Evolutionary conservation across 2,888 invertebrate species (phyloP), one percentile per base, ranked within the genome.

Genomic region (Hydrotaea cyrtoneurina): DNA sequence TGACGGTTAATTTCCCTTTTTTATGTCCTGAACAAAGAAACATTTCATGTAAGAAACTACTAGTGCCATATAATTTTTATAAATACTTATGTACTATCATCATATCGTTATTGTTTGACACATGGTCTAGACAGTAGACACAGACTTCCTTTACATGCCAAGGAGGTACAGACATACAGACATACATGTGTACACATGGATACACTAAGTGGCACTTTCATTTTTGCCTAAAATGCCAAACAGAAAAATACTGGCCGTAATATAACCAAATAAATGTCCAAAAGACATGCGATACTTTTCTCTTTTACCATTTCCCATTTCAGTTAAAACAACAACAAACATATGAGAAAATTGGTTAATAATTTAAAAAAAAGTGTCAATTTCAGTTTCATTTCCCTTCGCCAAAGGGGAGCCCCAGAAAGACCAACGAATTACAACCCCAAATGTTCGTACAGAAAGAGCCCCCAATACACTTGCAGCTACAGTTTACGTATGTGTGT

Each of bases 111-210:
- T 8, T 50, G 50, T 7, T 50, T 4, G n/a, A 50, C n/a, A n/a
- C 55, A 5, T 36, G 46, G 83, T 79, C 83, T 83, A 83, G 83
- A 83, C 83, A 43, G 59, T 74, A 64, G 55, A 78, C 75, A 80
- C 74, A 69, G 46, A 74, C 62, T 57, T 80, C 46, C 55, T 64
- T 15, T 26, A 1, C 59, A 59, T 31, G 31, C 31, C 7, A 31
- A 31, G 31, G n/a, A n/a, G n/a, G n/a, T n/a, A n/a, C n/a, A n/a
- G n/a, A n/a, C n/a, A 23, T 43, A 8, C 43, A 43, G 3, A 43
- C 11, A 43, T 50, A 50, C 50, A n/a, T 50, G n/a, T 13, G 43
- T 50, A 50, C 13, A 50, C 13, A 50, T 39, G 39, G 4, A 39
- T 39, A 39, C 31, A 31, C 31, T 31, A 10, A 43, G 43, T 43